Percentiles rank a stretch among this genome's conserved stretches.
These are phyloP conservation scores for Acanthosoma haemorrhoidale DNA, from an alignment of 2,888 invertebrate genomes.

Conservation along the genomic window DNA sequence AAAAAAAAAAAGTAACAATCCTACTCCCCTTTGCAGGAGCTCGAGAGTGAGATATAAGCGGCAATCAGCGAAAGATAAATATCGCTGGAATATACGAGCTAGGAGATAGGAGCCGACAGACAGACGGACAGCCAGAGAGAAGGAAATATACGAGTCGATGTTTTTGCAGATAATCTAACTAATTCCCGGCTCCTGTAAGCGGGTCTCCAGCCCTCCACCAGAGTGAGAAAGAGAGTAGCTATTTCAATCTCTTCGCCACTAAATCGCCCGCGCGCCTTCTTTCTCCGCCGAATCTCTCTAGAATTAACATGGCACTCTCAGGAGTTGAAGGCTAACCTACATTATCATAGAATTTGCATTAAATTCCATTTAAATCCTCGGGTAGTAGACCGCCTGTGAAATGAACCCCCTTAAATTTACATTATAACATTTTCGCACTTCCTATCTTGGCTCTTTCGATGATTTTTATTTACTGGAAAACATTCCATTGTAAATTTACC, in stretches of 20 bases:
- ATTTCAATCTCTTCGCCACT: constrained; percentile 6
- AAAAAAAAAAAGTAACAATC: too few relatives aligned
- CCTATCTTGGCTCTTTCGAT: background rate
- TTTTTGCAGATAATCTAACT: constrained; percentile 6
- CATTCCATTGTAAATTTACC: background rate
- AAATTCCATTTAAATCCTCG: background rate
- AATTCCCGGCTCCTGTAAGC: background rate
- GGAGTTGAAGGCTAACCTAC: background rate
- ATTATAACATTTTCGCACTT: background rate
- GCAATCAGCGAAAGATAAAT: background rate
- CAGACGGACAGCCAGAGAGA: background rate
- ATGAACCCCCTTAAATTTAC: constrained; percentile 7
- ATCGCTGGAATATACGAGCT: background rate
- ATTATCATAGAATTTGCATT: constrained; percentile 7
- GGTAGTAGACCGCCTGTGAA: background rate
- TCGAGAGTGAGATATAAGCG: too few relatives aligned
- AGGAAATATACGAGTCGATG: constrained; percentile 9
- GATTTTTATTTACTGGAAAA: constrained; percentile 2
- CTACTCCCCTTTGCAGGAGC: too few relatives aligned
- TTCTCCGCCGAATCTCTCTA: background rate
- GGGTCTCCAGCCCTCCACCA: background rate
- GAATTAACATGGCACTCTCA: background rate
- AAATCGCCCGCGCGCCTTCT: background rate
- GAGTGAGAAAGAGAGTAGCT: background rate
- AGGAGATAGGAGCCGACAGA: background rate